Evolutionary conservation across 2,888 invertebrate species (phyloP).

Genomic region (Andrena praecox): DNA sequence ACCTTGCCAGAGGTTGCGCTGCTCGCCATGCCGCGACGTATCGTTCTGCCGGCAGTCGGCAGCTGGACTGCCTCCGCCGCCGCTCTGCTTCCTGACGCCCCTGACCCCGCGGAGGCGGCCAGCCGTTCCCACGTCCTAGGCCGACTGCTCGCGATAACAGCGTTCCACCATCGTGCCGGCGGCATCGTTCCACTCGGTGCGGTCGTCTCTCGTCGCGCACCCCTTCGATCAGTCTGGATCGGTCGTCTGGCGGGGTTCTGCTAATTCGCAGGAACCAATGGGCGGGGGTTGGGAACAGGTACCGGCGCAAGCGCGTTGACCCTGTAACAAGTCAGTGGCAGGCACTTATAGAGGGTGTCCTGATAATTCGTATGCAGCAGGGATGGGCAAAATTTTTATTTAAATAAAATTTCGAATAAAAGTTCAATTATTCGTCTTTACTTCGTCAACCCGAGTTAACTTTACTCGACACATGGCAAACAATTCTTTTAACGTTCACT

Average conservation of each 20-base stretch:
- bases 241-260: slow-evolving; percentile 10
- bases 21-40: slow-evolving; percentile 74
- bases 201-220: slow-evolving; percentile 16
- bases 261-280: slow-evolving; percentile 12
- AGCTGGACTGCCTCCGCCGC: slow-evolving; percentile 49
- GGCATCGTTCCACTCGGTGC: slow-evolving; percentile 63
- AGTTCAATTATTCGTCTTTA: too few relatives aligned
- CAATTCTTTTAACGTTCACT: too few relatives aligned
- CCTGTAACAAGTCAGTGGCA: slow-evolving; percentile 7
- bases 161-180: slow-evolving; percentile 71
- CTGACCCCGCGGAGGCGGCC: slow-evolving; percentile 47
- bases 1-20: slow-evolving; percentile 68
- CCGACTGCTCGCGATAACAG: slow-evolving; percentile 71
- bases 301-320: too few relatives aligned
- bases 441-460: too few relatives aligned
- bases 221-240: slow-evolving; percentile 13
- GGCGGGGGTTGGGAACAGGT: too few relatives aligned
- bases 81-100: slow-evolving; percentile 49
- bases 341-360: background rate
- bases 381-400: too few relatives aligned
- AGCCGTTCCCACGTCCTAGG: slow-evolving; percentile 58
- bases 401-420: too few relatives aligned
- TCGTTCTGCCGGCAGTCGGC: slow-evolving; percentile 55
- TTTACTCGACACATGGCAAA: too few relatives aligned
- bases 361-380: too few relatives aligned